Evolutionary conservation across 92 coral and sea anemone species (phyloP).

Genomic region (Zoanthus solanderi): DNA sequence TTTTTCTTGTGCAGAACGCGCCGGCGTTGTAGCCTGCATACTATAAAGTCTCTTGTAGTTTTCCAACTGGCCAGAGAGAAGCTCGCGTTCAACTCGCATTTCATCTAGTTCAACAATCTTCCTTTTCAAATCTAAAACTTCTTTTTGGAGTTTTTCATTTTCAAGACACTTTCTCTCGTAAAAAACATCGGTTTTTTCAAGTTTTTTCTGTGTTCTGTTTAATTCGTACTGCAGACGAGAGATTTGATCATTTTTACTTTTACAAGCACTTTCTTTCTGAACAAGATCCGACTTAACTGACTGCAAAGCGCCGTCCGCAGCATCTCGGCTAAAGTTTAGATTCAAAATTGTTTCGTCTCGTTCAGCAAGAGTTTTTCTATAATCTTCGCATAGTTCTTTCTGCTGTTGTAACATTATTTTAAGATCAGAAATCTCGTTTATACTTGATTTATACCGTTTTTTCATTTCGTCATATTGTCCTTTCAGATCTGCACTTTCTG

Average conservation of each 20-base stretch:
- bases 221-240: constrained; percentile 73
- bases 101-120: constrained; percentile 65
- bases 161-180: constrained; percentile 67
- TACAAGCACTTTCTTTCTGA: constrained; percentile 67
- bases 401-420: constrained; percentile 84
- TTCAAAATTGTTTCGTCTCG: constrained; percentile 75
- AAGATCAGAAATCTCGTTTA: constrained; percentile 77
- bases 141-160: constrained; percentile 77
- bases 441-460: constrained; percentile 61
- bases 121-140: constrained; percentile 62
- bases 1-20: constrained; percentile 57
- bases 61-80: constrained; percentile 59
- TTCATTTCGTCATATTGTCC: constrained; percentile 79
- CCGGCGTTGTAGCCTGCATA: constrained; percentile 38
- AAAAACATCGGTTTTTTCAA: constrained; percentile 68
- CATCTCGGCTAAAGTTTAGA: constrained; percentile 69
- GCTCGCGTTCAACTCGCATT: constrained; percentile 52
- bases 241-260: constrained; percentile 73
- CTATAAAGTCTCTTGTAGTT: constrained; percentile 42
- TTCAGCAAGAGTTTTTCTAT: constrained; percentile 54
- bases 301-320: constrained; percentile 75
- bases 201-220: constrained; percentile 66
- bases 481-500: constrained; percentile 66
- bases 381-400: constrained; percentile 78
- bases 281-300: constrained; percentile 80